A percentile compares a stretch with the other conserved stretches of the same genome.
Evolutionary conservation across 2,797 vertebrate species (phyloP).

Genomic region (Eulemur albifrons): DNA sequence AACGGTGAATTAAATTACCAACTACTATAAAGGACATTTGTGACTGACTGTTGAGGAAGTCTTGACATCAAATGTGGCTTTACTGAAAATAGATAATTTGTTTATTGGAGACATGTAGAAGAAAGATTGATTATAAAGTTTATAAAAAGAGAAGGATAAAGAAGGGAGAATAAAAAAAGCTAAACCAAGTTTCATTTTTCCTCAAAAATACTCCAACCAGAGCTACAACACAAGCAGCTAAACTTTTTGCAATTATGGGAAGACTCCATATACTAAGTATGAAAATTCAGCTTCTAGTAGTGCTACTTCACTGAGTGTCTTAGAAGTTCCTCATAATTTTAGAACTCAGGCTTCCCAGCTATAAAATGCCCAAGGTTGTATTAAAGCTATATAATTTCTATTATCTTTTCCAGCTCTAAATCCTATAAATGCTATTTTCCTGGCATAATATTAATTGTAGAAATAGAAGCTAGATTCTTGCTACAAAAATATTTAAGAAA

Average conservation of each 20-base stretch:
- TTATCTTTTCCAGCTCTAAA: not conserved
- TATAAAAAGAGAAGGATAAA: constrained; percentile 25
- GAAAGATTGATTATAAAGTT: constrained; percentile 55
- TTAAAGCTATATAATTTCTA: not conserved
- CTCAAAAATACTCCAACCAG: not conserved
- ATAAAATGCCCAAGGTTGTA: not conserved
- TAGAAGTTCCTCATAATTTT: not conserved
- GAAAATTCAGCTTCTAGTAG: not conserved
- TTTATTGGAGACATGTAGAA: constrained; percentile 57
- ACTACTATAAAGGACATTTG: constrained; percentile 64
- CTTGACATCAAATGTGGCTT: constrained; percentile 54
- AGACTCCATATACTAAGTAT: not conserved
- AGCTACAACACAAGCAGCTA: not conserved
- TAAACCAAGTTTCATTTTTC: constrained; percentile 1
- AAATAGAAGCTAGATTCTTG: not conserved
- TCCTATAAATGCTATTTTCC: constrained; percentile 23
- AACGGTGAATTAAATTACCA: constrained; percentile 64
- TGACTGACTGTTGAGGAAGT: constrained; percentile 58
- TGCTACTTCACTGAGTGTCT: not conserved
- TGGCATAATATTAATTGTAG: not conserved
- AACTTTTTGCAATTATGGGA: not conserved
- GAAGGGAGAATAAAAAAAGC: constrained; percentile 10
- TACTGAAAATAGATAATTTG: constrained; percentile 64
- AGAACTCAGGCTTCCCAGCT: not conserved
- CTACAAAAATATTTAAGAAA: not conserved